Conservation (phyloP, 2,113 vertebrate species). For the Prolemur simus region DNA sequence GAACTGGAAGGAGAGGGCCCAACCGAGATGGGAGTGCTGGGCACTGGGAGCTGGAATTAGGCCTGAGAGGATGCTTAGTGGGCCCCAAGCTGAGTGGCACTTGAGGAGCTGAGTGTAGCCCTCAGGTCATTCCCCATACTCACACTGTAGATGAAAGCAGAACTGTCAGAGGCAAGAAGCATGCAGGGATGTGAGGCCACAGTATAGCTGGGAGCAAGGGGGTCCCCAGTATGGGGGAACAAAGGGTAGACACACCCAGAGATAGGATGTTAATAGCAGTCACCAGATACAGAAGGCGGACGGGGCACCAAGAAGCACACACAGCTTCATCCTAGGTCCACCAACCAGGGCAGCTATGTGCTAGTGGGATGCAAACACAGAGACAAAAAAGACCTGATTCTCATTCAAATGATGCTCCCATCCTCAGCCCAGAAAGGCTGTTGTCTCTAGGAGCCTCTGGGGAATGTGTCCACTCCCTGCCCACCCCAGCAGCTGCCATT, state of each 20-base stretch:
- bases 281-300: not conserved
- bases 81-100: not conserved
- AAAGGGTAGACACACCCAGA: rapidly evolving
- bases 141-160: not conserved
- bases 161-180: not conserved
- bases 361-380: not conserved
- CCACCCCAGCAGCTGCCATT: not conserved
- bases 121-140: rapidly evolving
- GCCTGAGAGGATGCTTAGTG: not conserved
- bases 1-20: not conserved
- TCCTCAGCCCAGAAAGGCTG: not conserved
- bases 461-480: not conserved
- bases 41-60: not conserved
- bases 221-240: not conserved
- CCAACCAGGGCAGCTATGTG: not conserved
- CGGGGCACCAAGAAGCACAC: not conserved
- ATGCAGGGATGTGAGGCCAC: not conserved
- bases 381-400: not conserved
- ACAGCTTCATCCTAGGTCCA: not conserved
- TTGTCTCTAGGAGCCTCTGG: not conserved
- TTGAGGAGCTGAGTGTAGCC: rapidly evolving
- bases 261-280: not conserved
- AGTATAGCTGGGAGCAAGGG: not conserved
- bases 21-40: not conserved
- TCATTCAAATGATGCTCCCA: slow-evolving; percentile 53